A percentile compares a stretch with the other conserved stretches of the same genome.
Evolutionary conservation across 2,113 vertebrate species (phyloP).

Genomic region (Picathartes gymnocephalus): DNA sequence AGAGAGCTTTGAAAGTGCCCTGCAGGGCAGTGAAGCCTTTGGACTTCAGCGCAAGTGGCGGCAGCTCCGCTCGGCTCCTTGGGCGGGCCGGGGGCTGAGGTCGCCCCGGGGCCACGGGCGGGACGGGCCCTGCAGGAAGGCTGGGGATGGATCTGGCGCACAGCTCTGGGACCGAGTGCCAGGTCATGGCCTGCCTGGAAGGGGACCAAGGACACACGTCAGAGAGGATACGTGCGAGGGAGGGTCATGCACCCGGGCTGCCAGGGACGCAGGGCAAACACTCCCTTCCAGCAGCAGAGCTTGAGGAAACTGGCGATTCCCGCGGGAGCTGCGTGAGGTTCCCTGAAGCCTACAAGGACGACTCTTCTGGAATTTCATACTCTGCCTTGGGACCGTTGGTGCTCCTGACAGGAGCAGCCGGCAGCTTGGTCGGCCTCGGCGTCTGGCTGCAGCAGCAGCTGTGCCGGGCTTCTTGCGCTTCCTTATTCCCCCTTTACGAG

Average conservation of each 20-base stretch:
- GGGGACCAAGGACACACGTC: background rate
- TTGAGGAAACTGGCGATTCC: background rate
- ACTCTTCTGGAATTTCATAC: background rate
- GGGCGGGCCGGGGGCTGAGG: background rate
- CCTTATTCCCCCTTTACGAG: background rate
- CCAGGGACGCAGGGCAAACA: background rate
- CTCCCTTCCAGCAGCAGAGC: background rate
- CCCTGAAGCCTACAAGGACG: rapidly evolving
- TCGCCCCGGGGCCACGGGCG: background rate
- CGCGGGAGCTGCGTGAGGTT: rapidly evolving
- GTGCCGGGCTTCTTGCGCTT: background rate
- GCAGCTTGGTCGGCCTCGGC: background rate
- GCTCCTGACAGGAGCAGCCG: background rate
- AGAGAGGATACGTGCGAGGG: background rate
- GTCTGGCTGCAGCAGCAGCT: background rate
- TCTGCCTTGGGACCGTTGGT: background rate
- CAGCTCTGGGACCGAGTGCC: background rate
- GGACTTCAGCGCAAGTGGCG: background rate
- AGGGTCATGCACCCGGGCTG: background rate
- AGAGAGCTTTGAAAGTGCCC: background rate
- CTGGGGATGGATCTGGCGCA: background rate
- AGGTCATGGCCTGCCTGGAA: background rate
- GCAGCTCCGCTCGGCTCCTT: background rate
- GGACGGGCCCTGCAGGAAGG: background rate
- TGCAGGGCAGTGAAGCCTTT: background rate